phyloP scores from a whole-genome alignment of 2,888 invertebrate species.

The Scelioninae gen. 1 region DNA sequence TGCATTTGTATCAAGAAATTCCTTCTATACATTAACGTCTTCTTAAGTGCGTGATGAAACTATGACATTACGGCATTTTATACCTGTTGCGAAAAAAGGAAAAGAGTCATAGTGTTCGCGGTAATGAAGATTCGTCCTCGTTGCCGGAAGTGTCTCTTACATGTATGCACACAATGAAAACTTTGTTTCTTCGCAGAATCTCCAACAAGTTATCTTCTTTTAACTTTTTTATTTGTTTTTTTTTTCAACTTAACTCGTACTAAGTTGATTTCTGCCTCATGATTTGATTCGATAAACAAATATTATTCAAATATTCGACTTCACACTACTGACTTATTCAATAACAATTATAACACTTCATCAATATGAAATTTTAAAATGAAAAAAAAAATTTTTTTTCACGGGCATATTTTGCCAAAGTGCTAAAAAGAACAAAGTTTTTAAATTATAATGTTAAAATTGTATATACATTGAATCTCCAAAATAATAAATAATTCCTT shows the following conservation, averaged over 20 bases:
- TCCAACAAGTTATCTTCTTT: conserved; percentile 41
- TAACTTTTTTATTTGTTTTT: not conserved
- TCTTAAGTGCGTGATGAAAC: conserved; percentile 7
- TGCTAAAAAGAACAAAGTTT: no score
- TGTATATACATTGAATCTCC: not conserved
- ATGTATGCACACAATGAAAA: conserved; percentile 35
- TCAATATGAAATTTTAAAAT: not conserved
- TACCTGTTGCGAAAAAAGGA: conserved; percentile 36
- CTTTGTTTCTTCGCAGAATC: conserved; percentile 57
- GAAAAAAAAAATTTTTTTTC: no score
- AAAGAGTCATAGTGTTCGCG: conserved; percentile 25
- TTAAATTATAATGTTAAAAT: no score
- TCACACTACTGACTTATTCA: not conserved
- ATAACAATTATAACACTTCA: not conserved
- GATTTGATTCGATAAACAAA: conserved; percentile 48
- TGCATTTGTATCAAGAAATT: no score
- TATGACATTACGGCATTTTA: not conserved
- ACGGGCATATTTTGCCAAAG: no score
- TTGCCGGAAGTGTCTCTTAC: conserved; percentile 51
- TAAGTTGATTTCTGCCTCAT: conserved; percentile 28
- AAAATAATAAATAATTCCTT: no score
- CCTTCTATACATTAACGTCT: no score
- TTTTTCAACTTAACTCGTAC: conserved; percentile 2
- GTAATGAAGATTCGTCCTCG: conserved; percentile 59
- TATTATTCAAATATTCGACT: conserved; percentile 3